A percentile compares a stretch with the other conserved stretches of the same genome.
Conservation (phyloP, 2,113 vertebrate species). For the Galemys pyrenaicus region DNA sequence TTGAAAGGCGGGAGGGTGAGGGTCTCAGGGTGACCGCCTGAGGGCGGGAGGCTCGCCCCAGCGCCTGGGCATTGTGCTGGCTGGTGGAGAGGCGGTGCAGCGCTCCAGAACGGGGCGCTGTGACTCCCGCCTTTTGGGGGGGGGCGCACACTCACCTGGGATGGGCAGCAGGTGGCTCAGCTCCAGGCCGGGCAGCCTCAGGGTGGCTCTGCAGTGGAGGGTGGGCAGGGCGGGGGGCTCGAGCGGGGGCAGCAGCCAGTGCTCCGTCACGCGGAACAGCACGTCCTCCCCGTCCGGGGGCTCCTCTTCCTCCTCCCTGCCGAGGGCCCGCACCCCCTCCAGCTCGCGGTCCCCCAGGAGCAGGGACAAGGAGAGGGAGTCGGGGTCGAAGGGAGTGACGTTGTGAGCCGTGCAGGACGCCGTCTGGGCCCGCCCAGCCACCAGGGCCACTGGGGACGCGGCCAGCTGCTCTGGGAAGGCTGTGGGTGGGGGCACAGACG, state of each 20-base stretch:
- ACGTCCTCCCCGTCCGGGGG: neutral
- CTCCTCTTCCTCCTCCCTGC: slow-evolving; percentile 5
- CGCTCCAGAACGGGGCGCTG: neutral
- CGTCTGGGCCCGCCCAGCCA: fast-evolving
- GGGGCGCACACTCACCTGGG: slow-evolving; percentile 73
- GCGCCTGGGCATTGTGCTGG: too few relatives aligned
- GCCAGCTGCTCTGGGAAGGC: slow-evolving; percentile 81
- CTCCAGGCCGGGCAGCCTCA: neutral
- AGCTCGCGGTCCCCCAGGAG: slow-evolving; percentile 50
- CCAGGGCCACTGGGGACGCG: neutral
- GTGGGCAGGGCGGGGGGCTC: neutral
- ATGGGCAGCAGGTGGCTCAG: neutral
- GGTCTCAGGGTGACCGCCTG: too few relatives aligned
- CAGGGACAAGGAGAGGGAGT: slow-evolving; percentile 61
- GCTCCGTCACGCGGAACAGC: slow-evolving; percentile 56
- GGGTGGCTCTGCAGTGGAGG: slow-evolving; percentile 76
- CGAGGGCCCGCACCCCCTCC: fast-evolving
- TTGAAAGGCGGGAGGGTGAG: too few relatives aligned
- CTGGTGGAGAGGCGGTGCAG: too few relatives aligned
- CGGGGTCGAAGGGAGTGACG: fast-evolving
- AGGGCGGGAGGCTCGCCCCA: too few relatives aligned
- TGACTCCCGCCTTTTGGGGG: neutral
- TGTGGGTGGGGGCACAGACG: neutral
- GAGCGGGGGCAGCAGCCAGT: slow-evolving; percentile 23
- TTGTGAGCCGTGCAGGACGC: slow-evolving; percentile 72